A percentile compares a stretch with the other conserved stretches of the same genome.
Conservation (phyloP, 2,797 vertebrate genomes). For the Scolopax rusticola region DNA sequence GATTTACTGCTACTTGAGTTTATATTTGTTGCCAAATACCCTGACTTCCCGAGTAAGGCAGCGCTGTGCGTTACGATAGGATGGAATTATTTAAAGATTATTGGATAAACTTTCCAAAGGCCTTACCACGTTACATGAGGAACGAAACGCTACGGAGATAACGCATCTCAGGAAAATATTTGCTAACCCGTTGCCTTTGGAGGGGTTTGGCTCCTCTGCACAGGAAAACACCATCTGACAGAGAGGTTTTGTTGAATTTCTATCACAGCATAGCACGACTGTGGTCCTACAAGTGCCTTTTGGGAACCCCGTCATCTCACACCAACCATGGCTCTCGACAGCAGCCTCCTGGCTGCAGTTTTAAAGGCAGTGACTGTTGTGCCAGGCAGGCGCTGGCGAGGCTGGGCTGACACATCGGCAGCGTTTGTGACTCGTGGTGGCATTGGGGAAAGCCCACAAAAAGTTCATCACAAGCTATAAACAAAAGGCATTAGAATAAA, state of each 20-base stretch:
- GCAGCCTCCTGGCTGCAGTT: not conserved
- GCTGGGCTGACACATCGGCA: not conserved
- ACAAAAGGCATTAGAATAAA: not conserved
- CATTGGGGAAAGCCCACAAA: not conserved
- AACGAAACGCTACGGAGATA: not conserved
- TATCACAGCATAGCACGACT: not conserved
- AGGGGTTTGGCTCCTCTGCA: not conserved
- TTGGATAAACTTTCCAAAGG: slow-evolving; percentile 16
- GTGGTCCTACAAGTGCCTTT: not conserved
- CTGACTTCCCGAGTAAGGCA: not conserved
- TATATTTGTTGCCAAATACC: not conserved
- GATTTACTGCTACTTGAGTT: not conserved
- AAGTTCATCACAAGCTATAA: not conserved
- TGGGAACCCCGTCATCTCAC: slow-evolving; percentile 1
- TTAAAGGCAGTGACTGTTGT: not conserved
- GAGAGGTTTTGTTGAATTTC: slow-evolving; percentile 8
- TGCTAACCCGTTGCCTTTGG: not conserved
- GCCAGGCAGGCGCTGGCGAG: not conserved
- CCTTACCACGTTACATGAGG: not conserved
- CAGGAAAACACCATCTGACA: not conserved
- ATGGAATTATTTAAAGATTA: not conserved
- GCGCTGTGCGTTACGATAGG: not conserved
- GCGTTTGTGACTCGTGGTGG: accelerated
- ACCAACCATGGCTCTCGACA: not conserved
- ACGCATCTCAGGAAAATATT: not conserved